phyloP scores from a whole-genome alignment of 1,140 invertebrate genomes.

The Ephestia elutella region DNA sequence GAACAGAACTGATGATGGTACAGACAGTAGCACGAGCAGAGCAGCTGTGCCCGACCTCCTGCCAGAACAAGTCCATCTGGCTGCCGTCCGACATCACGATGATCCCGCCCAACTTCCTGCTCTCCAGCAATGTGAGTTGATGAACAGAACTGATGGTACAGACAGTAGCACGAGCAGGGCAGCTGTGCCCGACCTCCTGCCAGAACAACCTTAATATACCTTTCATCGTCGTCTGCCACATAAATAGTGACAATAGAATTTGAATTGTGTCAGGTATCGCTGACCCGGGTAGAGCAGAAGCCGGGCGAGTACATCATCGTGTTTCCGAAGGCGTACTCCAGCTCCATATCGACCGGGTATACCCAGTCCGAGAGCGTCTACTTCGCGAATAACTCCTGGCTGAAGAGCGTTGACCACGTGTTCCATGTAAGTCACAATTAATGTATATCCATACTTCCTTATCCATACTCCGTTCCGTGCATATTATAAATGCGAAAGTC shows the following conservation, averaged over 20 bases:
- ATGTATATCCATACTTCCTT: too few species aligned
- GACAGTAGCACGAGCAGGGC: too few species aligned
- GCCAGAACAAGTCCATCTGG: slow-evolving; percentile 90
- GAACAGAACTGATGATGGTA: too few species aligned
- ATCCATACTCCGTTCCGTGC: too few species aligned
- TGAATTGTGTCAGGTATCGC: slow-evolving; percentile 45
- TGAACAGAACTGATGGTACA: too few species aligned
- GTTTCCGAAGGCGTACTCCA: slow-evolving; percentile 92
- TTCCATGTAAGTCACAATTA: slow-evolving; percentile 77
- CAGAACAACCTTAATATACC: too few species aligned
- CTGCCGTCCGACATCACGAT: slow-evolving; percentile 94
- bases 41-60: slow-evolving; percentile 86
- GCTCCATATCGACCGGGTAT: slow-evolving; percentile 92
- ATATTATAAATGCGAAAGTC: too few species aligned
- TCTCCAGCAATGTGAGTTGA: slow-evolving; percentile 79
- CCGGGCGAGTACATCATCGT: slow-evolving; percentile 94
- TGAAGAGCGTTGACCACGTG: slow-evolving; percentile 82
- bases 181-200: too few species aligned
- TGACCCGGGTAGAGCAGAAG: slow-evolving; percentile 88
- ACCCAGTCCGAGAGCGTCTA: slow-evolving; percentile 95
- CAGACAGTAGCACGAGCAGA: too few species aligned
- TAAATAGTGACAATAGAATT: too few species aligned
- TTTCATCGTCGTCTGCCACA: too few species aligned
- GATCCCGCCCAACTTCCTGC: slow-evolving; percentile 90
- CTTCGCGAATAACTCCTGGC: slow-evolving; percentile 90